Evolutionary conservation across 1,140 invertebrate species (phyloP).

Genomic region (Ostrea denselamellosa): DNA sequence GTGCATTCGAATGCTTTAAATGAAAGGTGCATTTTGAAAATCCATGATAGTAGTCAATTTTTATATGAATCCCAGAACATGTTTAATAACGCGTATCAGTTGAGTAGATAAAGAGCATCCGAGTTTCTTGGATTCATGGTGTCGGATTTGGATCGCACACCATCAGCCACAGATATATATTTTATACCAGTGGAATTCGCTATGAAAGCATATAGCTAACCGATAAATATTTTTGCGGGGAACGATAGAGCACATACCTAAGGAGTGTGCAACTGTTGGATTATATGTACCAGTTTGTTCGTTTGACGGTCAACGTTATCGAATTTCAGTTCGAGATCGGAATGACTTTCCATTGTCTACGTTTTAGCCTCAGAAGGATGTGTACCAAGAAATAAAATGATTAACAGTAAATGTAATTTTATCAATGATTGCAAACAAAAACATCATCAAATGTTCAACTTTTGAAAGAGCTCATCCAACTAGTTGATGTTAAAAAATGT

Average conservation of each 20-base stretch:
- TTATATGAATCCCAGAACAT: not conserved
- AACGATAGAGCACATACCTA: slow-evolving; percentile 25
- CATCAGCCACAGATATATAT: not conserved
- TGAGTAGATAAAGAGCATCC: slow-evolving; percentile 40
- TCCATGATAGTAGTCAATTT: not conserved
- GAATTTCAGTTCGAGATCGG: slow-evolving; percentile 1
- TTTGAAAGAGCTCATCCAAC: no score
- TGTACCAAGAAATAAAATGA: slow-evolving; percentile 28
- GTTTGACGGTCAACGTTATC: slow-evolving; percentile 56
- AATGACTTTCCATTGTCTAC: slow-evolving; percentile 43
- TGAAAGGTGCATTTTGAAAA: no score
- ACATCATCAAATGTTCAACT: no score
- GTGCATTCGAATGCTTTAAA: not conserved
- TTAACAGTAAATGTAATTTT: not conserved
- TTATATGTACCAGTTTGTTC: slow-evolving; percentile 47
- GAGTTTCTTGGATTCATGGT: slow-evolving; percentile 54
- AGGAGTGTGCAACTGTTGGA: slow-evolving; percentile 40
- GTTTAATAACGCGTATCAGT: slow-evolving; percentile 34
- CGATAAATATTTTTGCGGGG: not conserved
- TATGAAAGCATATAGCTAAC: slow-evolving; percentile 50
- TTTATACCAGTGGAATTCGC: slow-evolving; percentile 38
- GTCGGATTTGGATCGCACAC: slow-evolving; percentile 45
- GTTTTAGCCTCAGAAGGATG: slow-evolving; percentile 52
- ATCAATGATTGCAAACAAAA: no score
- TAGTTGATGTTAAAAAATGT: no score